phyloP scores from a whole-genome alignment of 2,888 invertebrate genomes.

The Drosophila phalerata region DNA sequence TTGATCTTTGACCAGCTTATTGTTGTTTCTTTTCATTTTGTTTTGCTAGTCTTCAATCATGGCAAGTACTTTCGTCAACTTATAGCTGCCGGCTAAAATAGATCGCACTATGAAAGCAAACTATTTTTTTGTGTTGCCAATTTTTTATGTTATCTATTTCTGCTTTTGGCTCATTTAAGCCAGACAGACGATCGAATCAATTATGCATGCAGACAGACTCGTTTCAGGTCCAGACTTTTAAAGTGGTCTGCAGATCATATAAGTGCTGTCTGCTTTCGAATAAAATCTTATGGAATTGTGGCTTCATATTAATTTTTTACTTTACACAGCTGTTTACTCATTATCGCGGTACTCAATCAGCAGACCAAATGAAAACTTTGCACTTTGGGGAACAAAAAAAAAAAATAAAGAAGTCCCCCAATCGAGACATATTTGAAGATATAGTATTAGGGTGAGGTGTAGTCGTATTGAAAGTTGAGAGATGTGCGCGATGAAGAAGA shows the following conservation, averaged over 20 bases:
- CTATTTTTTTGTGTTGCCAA: constrained; percentile 8
- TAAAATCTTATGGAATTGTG: constrained; percentile 21
- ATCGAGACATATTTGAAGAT: constrained; percentile 30
- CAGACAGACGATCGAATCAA: constrained; percentile 66
- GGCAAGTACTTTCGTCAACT: constrained; percentile 66
- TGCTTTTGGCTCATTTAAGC: constrained; percentile 18
- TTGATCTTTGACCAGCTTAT: constrained; percentile 36
- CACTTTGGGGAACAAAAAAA: constrained; percentile 41
- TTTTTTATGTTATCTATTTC: constrained; percentile 8
- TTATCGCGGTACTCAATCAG: constrained; percentile 73
- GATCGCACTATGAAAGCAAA: constrained; percentile 53
- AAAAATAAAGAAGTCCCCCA: constrained; percentile 14
- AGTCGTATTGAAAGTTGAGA: constrained; percentile 75
- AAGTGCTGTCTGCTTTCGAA: constrained; percentile 40
- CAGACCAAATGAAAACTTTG: constrained; percentile 71
- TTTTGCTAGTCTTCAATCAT: constrained; percentile 25
- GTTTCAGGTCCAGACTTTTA: constrained; percentile 46
- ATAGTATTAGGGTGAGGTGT: constrained; percentile 39
- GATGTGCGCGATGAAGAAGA: background rate
- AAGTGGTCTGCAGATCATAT: constrained; percentile 61
- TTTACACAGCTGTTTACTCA: constrained; percentile 58
- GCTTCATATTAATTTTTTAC: constrained; percentile 15
- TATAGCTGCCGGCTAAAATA: constrained; percentile 46
- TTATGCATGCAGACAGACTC: constrained; percentile 56
- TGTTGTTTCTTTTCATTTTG: constrained; percentile 30